These are phyloP conservation scores for Microplitis mediator DNA, from an alignment of 1,140 invertebrate species.

Conservation along the genomic window DNA sequence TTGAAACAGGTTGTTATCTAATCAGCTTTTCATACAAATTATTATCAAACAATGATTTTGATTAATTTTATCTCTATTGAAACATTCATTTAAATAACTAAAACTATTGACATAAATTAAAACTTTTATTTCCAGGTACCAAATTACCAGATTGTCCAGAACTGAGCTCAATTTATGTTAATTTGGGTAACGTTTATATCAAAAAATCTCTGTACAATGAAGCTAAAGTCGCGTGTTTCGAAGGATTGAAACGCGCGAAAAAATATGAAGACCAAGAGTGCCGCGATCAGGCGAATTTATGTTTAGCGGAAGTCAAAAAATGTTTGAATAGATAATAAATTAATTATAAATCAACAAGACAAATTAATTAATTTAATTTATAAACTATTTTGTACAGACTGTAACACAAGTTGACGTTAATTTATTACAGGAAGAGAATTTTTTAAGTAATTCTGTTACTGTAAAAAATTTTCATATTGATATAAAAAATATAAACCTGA, in stretches of 20 bases:
- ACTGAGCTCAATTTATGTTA: slow-evolving; percentile 78
- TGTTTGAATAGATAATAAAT: background rate
- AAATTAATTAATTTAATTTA: background rate
- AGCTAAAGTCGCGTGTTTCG: slow-evolving; percentile 74
- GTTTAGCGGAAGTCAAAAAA: slow-evolving; percentile 68
- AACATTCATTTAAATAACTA: too few species aligned
- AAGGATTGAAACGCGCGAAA: slow-evolving; percentile 73
- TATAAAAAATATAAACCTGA: background rate
- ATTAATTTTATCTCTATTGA: slow-evolving; percentile 11
- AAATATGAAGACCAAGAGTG: slow-evolving; percentile 69
- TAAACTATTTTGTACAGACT: background rate
- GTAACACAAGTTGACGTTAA: background rate
- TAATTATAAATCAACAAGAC: background rate
- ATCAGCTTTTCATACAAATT: slow-evolving; percentile 2
- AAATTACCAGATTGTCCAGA: slow-evolving; percentile 69
- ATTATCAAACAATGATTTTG: slow-evolving; percentile 19
- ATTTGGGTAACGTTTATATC: slow-evolving; percentile 81
- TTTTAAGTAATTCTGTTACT: background rate
- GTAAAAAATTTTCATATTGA: too few species aligned
- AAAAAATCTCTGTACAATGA: slow-evolving; percentile 72
- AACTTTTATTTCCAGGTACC: slow-evolving; percentile 49
- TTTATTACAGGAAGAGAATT: background rate
- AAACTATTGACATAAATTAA: background rate
- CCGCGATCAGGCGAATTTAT: slow-evolving; percentile 71
- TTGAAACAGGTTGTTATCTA: slow-evolving; percentile 66